Base-by-base conservation (phyloP, 2,888 invertebrate genomes). In the Plebejus argus region DNA sequence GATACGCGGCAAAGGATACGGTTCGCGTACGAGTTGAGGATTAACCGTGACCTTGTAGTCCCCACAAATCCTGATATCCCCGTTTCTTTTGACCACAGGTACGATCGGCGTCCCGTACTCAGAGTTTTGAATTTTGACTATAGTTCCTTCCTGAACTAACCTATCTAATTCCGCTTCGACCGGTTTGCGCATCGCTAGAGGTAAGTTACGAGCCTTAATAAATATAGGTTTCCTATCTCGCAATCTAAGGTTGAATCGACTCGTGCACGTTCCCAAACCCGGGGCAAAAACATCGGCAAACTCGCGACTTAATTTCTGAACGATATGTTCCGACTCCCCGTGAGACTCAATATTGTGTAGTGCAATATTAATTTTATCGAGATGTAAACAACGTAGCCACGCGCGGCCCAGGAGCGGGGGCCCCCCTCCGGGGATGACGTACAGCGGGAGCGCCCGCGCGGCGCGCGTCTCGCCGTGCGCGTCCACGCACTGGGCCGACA, bases 31-130 rank as follows among this genome's bases (percentile, higher is more conserved):
- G 49, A 83, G 76, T 20, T 70, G n/a, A 53, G 77, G 77, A 77
- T 84, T 83, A 15, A 83, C 76, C 3, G 83, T 84, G 3, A 82
- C 75, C 74, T 83, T 83, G 53, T 83, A 84, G 78, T 83, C 82
- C 1, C 81, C 82, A 23, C 83, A 83, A 10, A 83, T 56, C 10
- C 83, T 78, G 12, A 82, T 79, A 33, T 28, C 35, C 0, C 82
- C 82, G n/a, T 80, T 77, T 1, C 58, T 23, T 78, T 83, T 76
- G 7, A 76, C 28, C 7, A 70, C 81, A 8, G 82, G 82, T 5
- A 84, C 82, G 7, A 82, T 81, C 1, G 81, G 84, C 18, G 84
- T 85, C 8, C 83, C 84, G 71, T 82, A 83, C 12, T 83, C 83
- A 0, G 83, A 84, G 8, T 79, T 53, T 7, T 83, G 83, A 0